These are phyloP conservation scores for Toxotes jaculatrix DNA, from an alignment of 2,113 vertebrate genomes.

Conservation along the genomic window DNA sequence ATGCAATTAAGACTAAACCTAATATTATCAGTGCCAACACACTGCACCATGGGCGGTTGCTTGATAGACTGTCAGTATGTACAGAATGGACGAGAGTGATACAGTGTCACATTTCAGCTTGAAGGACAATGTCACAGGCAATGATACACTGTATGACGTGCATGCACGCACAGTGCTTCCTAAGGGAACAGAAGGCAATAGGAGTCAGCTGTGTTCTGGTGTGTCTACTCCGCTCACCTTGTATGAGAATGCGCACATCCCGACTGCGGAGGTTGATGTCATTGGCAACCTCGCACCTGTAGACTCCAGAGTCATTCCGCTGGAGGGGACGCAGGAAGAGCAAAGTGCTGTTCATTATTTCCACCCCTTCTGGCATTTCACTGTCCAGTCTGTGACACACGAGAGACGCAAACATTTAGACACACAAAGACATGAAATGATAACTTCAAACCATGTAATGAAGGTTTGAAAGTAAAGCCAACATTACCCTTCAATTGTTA, in stretches of 20 bases:
- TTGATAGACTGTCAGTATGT: constrained; percentile 47
- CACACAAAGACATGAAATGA: not conserved
- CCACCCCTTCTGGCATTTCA: constrained; percentile 92
- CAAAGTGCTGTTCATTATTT: constrained; percentile 91
- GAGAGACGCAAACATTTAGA: constrained; percentile 27
- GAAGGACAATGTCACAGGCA: constrained; percentile 74
- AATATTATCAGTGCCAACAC: constrained; percentile 46
- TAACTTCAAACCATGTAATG: not conserved
- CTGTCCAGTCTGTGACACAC: constrained; percentile 89
- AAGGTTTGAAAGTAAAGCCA: not conserved
- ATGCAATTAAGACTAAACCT: constrained; percentile 53
- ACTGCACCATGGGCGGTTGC: constrained; percentile 17
- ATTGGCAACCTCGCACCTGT: constrained; percentile 94
- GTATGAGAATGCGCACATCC: constrained; percentile 92
- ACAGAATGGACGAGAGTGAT: constrained; percentile 47
- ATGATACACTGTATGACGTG: constrained; percentile 62
- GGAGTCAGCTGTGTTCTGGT: constrained; percentile 67
- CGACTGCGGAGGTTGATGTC: constrained; percentile 92
- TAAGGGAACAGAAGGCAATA: constrained; percentile 58
- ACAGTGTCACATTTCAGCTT: constrained; percentile 76
- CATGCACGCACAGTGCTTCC: constrained; percentile 57
- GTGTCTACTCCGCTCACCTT: constrained; percentile 87
- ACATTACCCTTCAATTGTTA: not conserved
- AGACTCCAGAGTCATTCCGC: constrained; percentile 94
- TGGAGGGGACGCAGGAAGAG: constrained; percentile 92